Evolutionary conservation across 2,888 invertebrate species (phyloP), one percentile per base, ranked within the genome.

Genomic region (Chalcosyrphus nemorum): DNA sequence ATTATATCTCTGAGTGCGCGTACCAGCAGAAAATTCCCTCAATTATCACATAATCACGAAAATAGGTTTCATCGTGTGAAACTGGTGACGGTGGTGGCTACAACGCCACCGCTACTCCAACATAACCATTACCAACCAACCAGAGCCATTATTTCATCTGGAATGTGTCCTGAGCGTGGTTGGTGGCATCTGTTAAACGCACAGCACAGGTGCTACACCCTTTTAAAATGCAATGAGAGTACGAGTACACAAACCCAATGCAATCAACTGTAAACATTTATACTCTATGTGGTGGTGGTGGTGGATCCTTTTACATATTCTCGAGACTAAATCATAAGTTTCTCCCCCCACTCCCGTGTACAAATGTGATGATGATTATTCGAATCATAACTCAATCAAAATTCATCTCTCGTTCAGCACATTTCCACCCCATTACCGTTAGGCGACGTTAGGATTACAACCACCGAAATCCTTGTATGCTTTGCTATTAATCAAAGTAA

Each of bases 31-130:
- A 80, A 84, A 84, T 84, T 84, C 80, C 80, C 84, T 59, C 84
- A 84, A 84, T 84, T 84, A 84, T 84, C 84, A 41, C 65, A 80
- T 84, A 84, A 84, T 80, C 84, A 84, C 84, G 84, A 84, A 84
- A 80, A 82, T 82, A 68, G 78, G 61, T 63, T 72, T 68, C 68
- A 63, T 38, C 54, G 63, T 65, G 57, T 24, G 72, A 9, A 32
- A 41, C 21, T 13, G 50, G n/a, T 2, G 11, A 4, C n/a, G n/a
- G n/a, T n/a, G n/a, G n/a, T n/a, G n/a, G n/a, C n/a, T n/a, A n/a
- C 24, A n/a, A 29, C 45, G 15, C 11, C 21, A 38, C 54, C 41
- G n/a, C 38, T 6, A n/a, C 50, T 43, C 13, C 21, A 24, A 45
- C 43, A 43, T 71, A 56, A 57, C 71, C 71, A 78, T 80, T 72